Evolutionary conservation across 2,888 invertebrate species (phyloP).

Genomic region (Chirona hameri): DNA sequence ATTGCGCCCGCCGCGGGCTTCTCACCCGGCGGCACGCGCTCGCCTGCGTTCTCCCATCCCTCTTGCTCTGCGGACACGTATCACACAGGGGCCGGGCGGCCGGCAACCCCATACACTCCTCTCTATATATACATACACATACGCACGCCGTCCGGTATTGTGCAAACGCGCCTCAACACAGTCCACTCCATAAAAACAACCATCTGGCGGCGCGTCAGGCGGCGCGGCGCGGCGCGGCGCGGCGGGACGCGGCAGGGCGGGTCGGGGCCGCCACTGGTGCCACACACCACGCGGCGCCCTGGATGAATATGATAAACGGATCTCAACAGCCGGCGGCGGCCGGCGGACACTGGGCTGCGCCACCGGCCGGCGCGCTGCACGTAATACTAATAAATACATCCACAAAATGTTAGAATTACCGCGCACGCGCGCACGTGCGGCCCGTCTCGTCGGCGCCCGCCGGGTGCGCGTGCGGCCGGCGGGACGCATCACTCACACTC

Average conservation of each 20-base stretch:
- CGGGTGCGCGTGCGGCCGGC: no score
- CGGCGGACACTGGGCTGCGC: background rate
- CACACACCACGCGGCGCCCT: background rate
- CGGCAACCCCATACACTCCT: background rate
- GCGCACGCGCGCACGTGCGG: background rate
- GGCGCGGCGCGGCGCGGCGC: background rate
- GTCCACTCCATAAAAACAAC: background rate
- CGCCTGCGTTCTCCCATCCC: background rate
- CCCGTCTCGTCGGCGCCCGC: no score
- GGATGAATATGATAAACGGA: conserved; percentile 22
- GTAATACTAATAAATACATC: conserved; percentile 24
- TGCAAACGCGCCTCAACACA: background rate
- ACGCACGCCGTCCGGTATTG: background rate
- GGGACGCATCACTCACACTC: no score
- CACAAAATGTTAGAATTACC: conserved; percentile 25
- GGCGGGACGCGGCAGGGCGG: background rate
- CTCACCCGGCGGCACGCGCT: background rate
- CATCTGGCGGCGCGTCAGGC: background rate
- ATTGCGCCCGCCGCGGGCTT: background rate
- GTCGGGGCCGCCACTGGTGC: background rate
- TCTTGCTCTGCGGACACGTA: background rate
- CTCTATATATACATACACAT: background rate
- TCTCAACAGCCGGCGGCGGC: background rate
- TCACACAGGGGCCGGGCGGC: background rate
- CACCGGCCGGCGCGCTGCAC: background rate